These are phyloP conservation scores for Dendroctonus valens DNA, from an alignment of 1,140 invertebrate genomes.

Conservation along the genomic window DNA sequence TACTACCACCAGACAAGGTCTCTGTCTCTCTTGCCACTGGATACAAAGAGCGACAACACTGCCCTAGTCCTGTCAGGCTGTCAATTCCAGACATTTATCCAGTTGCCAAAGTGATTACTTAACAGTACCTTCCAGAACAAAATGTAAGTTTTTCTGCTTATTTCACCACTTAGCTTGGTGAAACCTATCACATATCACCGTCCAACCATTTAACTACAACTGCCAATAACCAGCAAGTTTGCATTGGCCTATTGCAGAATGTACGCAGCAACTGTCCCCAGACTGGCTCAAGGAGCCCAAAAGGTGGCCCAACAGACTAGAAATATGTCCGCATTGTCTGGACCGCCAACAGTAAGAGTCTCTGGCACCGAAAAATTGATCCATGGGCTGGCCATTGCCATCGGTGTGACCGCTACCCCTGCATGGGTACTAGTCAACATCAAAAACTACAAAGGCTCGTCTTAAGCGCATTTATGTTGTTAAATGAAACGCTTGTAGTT, in stretches of 20 bases:
- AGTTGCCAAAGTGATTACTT: too few species aligned
- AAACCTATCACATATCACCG: too few species aligned
- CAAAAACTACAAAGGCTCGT: constrained; percentile 35
- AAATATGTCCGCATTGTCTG: constrained; percentile 37
- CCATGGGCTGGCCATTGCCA: constrained; percentile 35
- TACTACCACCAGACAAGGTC: too few species aligned
- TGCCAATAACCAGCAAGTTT: too few species aligned
- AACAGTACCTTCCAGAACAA: too few species aligned
- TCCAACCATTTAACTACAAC: too few species aligned
- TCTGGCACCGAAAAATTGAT: constrained; percentile 38
- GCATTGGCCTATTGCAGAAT: constrained; percentile 11
- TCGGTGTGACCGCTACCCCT: constrained; percentile 32
- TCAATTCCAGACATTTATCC: too few species aligned
- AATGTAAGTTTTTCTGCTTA: constrained; percentile 1
- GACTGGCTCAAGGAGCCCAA: constrained; percentile 22
- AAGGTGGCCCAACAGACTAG: constrained; percentile 23
- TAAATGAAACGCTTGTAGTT: constrained; percentile 2
- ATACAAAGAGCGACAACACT: too few species aligned
- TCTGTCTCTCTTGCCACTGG: too few species aligned
- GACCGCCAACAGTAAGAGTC: constrained; percentile 39
- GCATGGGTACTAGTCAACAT: constrained; percentile 41
- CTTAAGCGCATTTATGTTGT: constrained; percentile 1
- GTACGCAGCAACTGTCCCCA: constrained; percentile 23
- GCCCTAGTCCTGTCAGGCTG: too few species aligned
- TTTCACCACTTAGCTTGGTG: constrained; percentile 2